phyloP scores from a whole-genome alignment of 1,140 invertebrate genomes.

The Bombus cullumanus region DNA sequence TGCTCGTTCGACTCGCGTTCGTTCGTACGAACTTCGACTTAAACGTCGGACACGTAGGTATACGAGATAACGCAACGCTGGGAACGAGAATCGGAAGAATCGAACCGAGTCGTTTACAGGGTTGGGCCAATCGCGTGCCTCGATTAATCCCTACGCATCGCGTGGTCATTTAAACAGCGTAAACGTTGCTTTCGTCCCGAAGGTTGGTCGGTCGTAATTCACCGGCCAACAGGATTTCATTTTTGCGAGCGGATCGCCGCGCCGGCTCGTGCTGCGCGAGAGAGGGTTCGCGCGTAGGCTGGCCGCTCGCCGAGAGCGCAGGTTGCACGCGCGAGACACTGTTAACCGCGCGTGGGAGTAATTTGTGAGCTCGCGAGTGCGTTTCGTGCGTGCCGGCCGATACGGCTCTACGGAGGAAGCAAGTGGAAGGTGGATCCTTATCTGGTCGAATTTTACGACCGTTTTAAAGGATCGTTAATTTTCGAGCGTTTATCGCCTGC shows the following conservation, averaged over 20 bases:
- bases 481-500: slow-evolving; percentile 56
- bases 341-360: slow-evolving; percentile 59
- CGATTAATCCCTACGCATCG: background rate
- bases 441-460: slow-evolving; percentile 69
- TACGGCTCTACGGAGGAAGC: slow-evolving; percentile 36
- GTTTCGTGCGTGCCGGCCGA: slow-evolving; percentile 54
- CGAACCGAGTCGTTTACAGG: background rate
- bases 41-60: too few relatives aligned
- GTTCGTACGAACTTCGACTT: background rate
- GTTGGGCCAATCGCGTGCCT: background rate
- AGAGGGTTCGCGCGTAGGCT: slow-evolving; percentile 20
- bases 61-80: too few relatives aligned
- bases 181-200: slow-evolving; percentile 19
- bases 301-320: slow-evolving; percentile 28
- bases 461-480: slow-evolving; percentile 74
- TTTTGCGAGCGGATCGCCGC: slow-evolving; percentile 1
- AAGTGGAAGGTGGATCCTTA: slow-evolving; percentile 68
- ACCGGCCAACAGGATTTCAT: slow-evolving; percentile 9
- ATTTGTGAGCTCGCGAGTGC: slow-evolving; percentile 63
- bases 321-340: slow-evolving; percentile 52
- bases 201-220: background rate
- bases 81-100: background rate
- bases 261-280: background rate
- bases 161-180: background rate
- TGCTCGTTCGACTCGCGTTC: too few relatives aligned